These are phyloP conservation scores for Cydia amplana DNA, from an alignment of 1,140 invertebrate species.

Conservation along the genomic window DNA sequence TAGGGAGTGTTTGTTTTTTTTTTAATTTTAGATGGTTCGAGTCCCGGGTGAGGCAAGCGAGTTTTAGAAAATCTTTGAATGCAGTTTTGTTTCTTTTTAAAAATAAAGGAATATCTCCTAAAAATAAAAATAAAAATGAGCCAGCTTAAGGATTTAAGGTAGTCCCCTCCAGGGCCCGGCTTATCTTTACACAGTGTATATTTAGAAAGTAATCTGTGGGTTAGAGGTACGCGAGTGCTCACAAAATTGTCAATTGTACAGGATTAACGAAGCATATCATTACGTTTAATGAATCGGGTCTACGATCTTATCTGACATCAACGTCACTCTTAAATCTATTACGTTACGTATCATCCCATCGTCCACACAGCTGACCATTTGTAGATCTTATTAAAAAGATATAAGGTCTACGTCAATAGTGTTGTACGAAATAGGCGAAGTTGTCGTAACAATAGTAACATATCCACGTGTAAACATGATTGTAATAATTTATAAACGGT, in stretches of 20 bases:
- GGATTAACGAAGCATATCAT: conserved; percentile 77
- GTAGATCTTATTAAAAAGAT: neutral
- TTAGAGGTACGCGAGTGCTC: conserved; percentile 46
- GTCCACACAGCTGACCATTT: neutral
- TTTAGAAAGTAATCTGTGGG: neutral
- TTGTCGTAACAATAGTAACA: neutral
- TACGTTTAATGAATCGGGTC: conserved; percentile 70
- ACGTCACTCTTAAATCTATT: conserved; percentile 70
- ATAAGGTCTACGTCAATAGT: too few relatives aligned
- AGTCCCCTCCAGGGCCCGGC: too few relatives aligned
- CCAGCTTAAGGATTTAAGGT: too few relatives aligned
- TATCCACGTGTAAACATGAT: neutral
- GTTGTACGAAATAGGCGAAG: neutral
- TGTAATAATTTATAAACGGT: neutral
- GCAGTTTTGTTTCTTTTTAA: too few relatives aligned
- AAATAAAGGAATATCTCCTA: too few relatives aligned
- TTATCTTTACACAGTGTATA: too few relatives aligned
- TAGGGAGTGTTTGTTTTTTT: too few relatives aligned
- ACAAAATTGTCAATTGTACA: conserved; percentile 67
- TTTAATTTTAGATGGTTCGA: too few relatives aligned
- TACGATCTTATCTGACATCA: conserved; percentile 69
- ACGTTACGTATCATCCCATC: conserved; percentile 37
- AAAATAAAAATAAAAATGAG: too few relatives aligned
- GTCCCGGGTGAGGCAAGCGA: too few relatives aligned
- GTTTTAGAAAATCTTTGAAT: too few relatives aligned